Conservation (phyloP, 2,888 invertebrate species). For the Phragmatobia fuliginosa region DNA sequence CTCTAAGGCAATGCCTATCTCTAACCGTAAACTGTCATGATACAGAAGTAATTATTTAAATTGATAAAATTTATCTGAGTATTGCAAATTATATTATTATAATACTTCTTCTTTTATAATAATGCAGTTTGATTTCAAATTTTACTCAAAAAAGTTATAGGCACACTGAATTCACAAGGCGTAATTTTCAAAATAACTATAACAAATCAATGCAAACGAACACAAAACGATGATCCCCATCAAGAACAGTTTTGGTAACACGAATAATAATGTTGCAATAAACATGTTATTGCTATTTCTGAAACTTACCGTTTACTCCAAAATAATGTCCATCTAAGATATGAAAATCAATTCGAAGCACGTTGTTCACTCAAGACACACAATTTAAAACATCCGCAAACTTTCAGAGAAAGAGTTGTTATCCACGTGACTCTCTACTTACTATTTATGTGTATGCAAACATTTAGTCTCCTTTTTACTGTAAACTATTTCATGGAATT, state of each 20-base stretch:
- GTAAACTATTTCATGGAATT: constrained; percentile 30
- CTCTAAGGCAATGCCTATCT: too few species aligned
- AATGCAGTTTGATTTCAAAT: too few species aligned
- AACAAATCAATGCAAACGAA: background rate
- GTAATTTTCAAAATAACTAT: background rate
- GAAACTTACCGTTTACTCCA: constrained; percentile 1
- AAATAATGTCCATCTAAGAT: constrained; percentile 16
- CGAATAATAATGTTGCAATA: background rate
- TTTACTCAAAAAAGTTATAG: background rate
- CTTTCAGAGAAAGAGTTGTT: constrained; percentile 54
- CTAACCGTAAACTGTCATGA: too few species aligned
- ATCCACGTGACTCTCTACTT: constrained; percentile 51
- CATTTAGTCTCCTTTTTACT: constrained; percentile 38
- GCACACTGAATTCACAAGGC: background rate
- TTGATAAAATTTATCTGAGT: background rate
- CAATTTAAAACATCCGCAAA: constrained; percentile 42
- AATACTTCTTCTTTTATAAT: too few species aligned
- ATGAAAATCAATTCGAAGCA: constrained; percentile 56
- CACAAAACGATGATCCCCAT: background rate
- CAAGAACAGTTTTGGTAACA: background rate
- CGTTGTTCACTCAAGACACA: constrained; percentile 57
- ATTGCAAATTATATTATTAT: too few species aligned
- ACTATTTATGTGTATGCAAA: constrained; percentile 44
- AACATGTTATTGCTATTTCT: background rate
- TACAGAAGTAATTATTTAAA: background rate